A percentile compares a stretch with the other conserved stretches of the same genome.
Evolutionary conservation across 2,888 invertebrate genomes (phyloP).

Genomic region (Anthophora plumipes): DNA sequence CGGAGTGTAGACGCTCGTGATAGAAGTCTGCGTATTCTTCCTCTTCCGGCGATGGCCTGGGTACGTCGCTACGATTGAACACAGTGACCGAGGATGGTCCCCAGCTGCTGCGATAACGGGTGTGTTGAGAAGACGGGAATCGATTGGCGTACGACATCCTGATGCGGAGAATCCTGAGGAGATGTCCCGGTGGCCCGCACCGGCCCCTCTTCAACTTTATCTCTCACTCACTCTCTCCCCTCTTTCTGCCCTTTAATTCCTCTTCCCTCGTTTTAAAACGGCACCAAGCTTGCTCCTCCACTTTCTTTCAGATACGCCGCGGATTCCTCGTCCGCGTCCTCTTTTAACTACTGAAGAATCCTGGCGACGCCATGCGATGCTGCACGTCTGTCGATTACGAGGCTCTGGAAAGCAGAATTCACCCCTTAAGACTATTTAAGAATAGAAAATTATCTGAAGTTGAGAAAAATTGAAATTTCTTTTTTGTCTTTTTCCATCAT

Average conservation of each 20-base stretch:
- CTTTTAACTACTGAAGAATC: slow-evolving; percentile 33
- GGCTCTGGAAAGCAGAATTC: slow-evolving; percentile 53
- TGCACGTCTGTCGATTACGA: slow-evolving; percentile 66
- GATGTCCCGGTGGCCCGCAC: slow-evolving; percentile 50
- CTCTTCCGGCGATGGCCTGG: slow-evolving; percentile 84
- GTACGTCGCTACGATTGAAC: slow-evolving; percentile 81
- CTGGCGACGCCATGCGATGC: slow-evolving; percentile 58
- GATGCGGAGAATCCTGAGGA: slow-evolving; percentile 33
- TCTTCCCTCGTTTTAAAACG: slow-evolving; percentile 9
- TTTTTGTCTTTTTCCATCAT: too few relatives aligned
- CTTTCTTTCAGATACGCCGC: slow-evolving; percentile 29
- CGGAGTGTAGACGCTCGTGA: slow-evolving; percentile 90
- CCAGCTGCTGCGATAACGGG: slow-evolving; percentile 86
- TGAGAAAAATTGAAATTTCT: too few relatives aligned
- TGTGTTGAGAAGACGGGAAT: slow-evolving; percentile 82
- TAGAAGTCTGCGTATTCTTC: slow-evolving; percentile 88
- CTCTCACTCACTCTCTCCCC: slow-evolving; percentile 11
- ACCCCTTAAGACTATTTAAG: background rate
- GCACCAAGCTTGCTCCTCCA: slow-evolving; percentile 10
- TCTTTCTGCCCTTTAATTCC: slow-evolving; percentile 14
- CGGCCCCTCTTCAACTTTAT: slow-evolving; percentile 42
- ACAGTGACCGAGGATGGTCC: slow-evolving; percentile 87
- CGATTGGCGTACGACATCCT: slow-evolving; percentile 83
- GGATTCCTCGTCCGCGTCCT: slow-evolving; percentile 34
- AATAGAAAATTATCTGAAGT: too few relatives aligned